Conservation (phyloP, 2,797 vertebrate species). For the Pseudopleuronectes americanus region DNA sequence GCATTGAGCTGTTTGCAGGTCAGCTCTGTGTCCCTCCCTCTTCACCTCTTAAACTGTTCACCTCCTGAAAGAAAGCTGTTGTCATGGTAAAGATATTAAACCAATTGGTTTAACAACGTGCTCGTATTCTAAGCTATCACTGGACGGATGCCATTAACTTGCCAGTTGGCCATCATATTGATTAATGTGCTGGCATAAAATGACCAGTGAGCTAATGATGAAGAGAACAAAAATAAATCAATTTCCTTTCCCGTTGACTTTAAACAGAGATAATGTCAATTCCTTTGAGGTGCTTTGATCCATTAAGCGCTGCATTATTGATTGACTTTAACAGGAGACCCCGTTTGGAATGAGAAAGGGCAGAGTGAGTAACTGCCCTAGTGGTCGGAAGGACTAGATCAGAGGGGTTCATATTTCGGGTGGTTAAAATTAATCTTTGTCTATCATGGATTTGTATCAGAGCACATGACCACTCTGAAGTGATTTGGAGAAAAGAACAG, state of each 20-base stretch:
- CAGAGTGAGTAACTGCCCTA: constrained; percentile 22
- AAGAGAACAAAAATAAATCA: constrained; percentile 56
- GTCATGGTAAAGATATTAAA: constrained; percentile 36
- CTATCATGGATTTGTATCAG: constrained; percentile 25
- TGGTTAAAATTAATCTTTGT: constrained; percentile 47
- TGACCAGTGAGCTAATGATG: constrained; percentile 61
- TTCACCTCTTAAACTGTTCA: constrained; percentile 23
- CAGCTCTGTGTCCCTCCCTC: background rate
- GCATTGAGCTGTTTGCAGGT: background rate
- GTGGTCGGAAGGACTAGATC: constrained; percentile 29
- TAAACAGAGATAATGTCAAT: constrained; percentile 73
- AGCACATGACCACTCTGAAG: constrained; percentile 36
- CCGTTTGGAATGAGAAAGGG: constrained; percentile 69
- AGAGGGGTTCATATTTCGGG: constrained; percentile 45
- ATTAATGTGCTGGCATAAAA: constrained; percentile 64
- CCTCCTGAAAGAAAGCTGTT: constrained; percentile 7
- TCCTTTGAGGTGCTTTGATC: constrained; percentile 78
- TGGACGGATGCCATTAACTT: constrained; percentile 50
- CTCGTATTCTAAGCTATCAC: constrained; percentile 32
- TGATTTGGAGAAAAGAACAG: constrained; percentile 3
- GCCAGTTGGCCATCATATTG: constrained; percentile 48
- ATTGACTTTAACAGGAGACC: constrained; percentile 76
- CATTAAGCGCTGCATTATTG: constrained; percentile 83
- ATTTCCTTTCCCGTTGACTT: constrained; percentile 64
- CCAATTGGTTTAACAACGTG: constrained; percentile 48